Base-by-base conservation (phyloP, 1,140 invertebrate species). In the Caenorhabditis inopinata region DNA sequence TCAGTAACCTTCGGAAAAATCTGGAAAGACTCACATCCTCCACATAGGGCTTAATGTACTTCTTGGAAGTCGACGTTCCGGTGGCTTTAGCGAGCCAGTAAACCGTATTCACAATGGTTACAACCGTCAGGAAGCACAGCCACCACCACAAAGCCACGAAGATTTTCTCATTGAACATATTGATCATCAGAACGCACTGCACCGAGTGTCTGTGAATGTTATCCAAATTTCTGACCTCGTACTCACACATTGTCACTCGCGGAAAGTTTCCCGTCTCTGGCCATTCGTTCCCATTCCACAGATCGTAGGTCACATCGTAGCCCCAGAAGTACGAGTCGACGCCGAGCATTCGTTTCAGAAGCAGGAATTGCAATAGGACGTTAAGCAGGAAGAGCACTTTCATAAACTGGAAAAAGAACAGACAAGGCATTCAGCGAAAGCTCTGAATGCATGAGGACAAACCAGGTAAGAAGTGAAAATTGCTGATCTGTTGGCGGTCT, bases 131-230 rank as follows among this genome's bases (percentile, higher is more conserved):
- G 53, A 88, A 82, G 23, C 85, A 46, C 45, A 87, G 75, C 88
- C 87, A 88, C 45, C 84, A 85, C 75, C 84, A 87, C 18, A 88
- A 80, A 49, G 88, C 87, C 38, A 88, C 83, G 78, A 85, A 88
- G 23, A 88, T 49, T 77, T 88, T 88, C 76, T 88, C 85, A 62
- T 88, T 87, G 78, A 87, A 85, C 83, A 88, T 85, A 74, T 87
- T 87, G 77, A 87, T 81, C 87, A 88, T 87, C 1, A 87, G 78
- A 46, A 87, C 87, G 68, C 85, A 87, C 81, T 87, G 85, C 23
- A 87, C 78, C 42, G 85, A 84, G 48, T 87, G 81, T 6, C 79
- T 76, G 75, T 87, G 87, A 29, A 81, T 58, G 38, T 87, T 85
- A 42, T 84, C 85, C 25, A 87, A 16, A 49, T 49, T 73, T 35